These are phyloP conservation scores for Frankliniella intonsa DNA, from an alignment of 2,888 invertebrate genomes.

Conservation along the genomic window DNA sequence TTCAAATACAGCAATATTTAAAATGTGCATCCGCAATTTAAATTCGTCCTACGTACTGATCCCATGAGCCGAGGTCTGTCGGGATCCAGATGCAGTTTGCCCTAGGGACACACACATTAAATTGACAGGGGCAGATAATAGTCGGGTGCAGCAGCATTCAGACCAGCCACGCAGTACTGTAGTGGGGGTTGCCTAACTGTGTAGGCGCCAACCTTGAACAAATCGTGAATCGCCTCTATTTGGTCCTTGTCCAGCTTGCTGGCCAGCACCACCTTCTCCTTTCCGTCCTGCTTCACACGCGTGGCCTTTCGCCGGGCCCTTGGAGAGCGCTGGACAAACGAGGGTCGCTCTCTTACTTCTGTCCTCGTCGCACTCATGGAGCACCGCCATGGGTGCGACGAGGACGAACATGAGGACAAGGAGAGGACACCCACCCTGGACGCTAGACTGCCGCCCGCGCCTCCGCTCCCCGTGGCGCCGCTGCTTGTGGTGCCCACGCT, in stretches of 20 bases:
- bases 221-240: background rate
- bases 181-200: background rate
- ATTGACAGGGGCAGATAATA: background rate
- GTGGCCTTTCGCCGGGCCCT: background rate
- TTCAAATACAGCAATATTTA: too few relatives aligned
- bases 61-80: background rate
- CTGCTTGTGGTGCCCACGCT: background rate
- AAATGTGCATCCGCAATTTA: too few relatives aligned
- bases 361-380: too few relatives aligned
- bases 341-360: too few relatives aligned
- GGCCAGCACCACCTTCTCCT: background rate
- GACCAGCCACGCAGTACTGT: too few relatives aligned
- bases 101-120: background rate
- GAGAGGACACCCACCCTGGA: background rate
- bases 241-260: slow-evolving; percentile 15
- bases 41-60: background rate
- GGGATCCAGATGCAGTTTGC: background rate
- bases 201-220: background rate
- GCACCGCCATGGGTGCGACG: too few relatives aligned
- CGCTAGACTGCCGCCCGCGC: background rate
- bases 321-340: background rate
- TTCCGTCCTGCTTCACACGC: background rate
- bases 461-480: background rate
- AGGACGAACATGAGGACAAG: too few relatives aligned
- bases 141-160: background rate